Evolutionary conservation across 2,797 vertebrate species (phyloP).

Genomic region (Eulemur mongoz): DNA sequence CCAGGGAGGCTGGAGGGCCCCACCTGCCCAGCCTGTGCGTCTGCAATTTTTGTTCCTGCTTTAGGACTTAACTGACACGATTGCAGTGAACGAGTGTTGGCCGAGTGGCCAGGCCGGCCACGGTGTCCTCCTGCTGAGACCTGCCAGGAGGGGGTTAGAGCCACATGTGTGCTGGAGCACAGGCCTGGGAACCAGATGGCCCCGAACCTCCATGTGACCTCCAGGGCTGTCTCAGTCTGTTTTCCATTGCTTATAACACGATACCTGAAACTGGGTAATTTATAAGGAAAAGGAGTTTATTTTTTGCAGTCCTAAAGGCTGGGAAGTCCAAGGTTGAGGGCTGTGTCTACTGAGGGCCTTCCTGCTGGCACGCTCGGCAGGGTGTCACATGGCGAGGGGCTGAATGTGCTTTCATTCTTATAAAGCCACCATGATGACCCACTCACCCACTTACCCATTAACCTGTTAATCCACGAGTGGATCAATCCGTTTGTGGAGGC

Average conservation of each 20-base stretch:
- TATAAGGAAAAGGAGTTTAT: neutral
- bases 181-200: neutral
- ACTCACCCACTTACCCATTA: neutral
- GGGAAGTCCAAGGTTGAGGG: neutral
- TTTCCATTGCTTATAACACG: neutral
- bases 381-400: neutral
- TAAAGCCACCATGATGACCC: neutral
- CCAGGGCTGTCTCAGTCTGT: neutral
- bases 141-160: neutral
- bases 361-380: neutral
- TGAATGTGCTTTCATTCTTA: neutral
- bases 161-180: neutral
- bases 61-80: neutral
- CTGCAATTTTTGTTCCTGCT: neutral
- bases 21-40: fast-evolving
- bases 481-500: neutral
- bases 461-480: neutral
- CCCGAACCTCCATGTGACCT: neutral
- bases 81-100: fast-evolving
- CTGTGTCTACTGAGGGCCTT: neutral
- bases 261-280: neutral
- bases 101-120: fast-evolving
- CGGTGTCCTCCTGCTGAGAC: neutral
- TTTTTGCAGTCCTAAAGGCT: neutral
- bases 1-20: neutral